These are phyloP conservation scores for Corythucha ciliata DNA, from an alignment of 2,888 invertebrate species.

Conservation along the genomic window DNA sequence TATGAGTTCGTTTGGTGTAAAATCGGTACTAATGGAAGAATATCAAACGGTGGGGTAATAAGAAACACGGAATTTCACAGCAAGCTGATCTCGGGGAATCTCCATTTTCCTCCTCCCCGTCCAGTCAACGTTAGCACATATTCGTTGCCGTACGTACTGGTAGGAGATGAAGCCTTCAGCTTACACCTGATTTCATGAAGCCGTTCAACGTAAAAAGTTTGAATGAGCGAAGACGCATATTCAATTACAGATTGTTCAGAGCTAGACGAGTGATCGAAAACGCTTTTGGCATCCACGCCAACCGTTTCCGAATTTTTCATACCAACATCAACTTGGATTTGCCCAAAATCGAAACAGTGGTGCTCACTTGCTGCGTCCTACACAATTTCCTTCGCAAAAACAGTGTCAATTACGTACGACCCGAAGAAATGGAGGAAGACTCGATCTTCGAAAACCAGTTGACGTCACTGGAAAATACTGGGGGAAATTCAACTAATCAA, in stretches of 20 bases:
- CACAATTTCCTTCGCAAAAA: constrained; percentile 23
- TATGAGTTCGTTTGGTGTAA: constrained; percentile 20
- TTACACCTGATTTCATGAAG: constrained; percentile 22
- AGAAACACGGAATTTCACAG: constrained; percentile 16
- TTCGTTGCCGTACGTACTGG: constrained; percentile 15
- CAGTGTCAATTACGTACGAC: constrained; percentile 1
- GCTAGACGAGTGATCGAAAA: constrained; percentile 21
- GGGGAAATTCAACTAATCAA: constrained; percentile 11
- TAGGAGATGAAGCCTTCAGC: constrained; percentile 22
- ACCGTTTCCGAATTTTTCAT: constrained; percentile 13
- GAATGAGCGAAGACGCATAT: constrained; percentile 13
- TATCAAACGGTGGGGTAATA: constrained; percentile 19
- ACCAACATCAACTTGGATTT: constrained; percentile 17
- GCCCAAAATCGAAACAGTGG: constrained; percentile 16
- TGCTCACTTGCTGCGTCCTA: constrained; percentile 20
- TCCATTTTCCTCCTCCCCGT: constrained; percentile 8
- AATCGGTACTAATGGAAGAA: constrained; percentile 20
- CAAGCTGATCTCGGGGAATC: constrained; percentile 19
- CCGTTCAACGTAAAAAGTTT: constrained; percentile 18
- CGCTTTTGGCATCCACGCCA: constrained; percentile 19
- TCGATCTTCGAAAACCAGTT: constrained; percentile 10
- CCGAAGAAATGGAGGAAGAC: constrained; percentile 9
- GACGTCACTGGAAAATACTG: constrained; percentile 1
- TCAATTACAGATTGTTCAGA: constrained; percentile 21
- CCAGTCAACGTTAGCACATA: constrained; percentile 5